Evolutionary conservation across 64 coral and sea anemone genomes (phyloP), one percentile per base, ranked within the genome.

Genomic region (Trachythela sp.): DNA sequence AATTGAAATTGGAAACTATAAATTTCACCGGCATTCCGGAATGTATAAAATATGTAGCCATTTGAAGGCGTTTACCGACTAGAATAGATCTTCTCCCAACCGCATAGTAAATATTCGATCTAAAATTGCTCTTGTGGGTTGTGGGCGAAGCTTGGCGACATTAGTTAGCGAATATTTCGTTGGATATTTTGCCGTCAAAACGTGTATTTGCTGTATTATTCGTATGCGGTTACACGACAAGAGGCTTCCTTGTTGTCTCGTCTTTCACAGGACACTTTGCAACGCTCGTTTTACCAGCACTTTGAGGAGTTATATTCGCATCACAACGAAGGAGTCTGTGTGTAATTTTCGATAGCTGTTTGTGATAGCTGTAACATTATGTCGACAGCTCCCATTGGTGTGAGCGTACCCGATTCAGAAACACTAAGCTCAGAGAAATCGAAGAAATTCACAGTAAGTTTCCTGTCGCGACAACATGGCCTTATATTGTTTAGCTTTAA

Each of bases 391-490:
- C 43, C 84, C 13, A 92, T 92, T 42, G 93, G 90, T 77, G 89
- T 94, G 43, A 91, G 85, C 84, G 93, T 94, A n/a, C 93, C 93
- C 54, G 93, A 94, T 70, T 94, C 93, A 85, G 93, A 94, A 85
- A 94, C 89, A 18, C 51, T 94, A 43, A 94, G 93, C 50, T 94
- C 93, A 4, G 90, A 92, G 70, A 92, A 92, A 51, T 92, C 90
- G 48, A 92, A 92, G 48, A 85, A 86, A 60, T 92, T 92, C 76
- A 92, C 90, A 51, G 90, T 92, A 88, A 77, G 90, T 87, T 39
- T 75, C 71, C 86, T 52, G 48, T n/a, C n/a, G n/a, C n/a, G n/a
- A n/a, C n/a, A n/a, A n/a, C 6, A 39, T 70, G 35, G 50, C 26
- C 8, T 20, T 64, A n/a, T 64, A n/a, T 64, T n/a, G 56, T 27